Conservation (phyloP, 2,113 vertebrate genomes). For the Isichthys henryi region DNA sequence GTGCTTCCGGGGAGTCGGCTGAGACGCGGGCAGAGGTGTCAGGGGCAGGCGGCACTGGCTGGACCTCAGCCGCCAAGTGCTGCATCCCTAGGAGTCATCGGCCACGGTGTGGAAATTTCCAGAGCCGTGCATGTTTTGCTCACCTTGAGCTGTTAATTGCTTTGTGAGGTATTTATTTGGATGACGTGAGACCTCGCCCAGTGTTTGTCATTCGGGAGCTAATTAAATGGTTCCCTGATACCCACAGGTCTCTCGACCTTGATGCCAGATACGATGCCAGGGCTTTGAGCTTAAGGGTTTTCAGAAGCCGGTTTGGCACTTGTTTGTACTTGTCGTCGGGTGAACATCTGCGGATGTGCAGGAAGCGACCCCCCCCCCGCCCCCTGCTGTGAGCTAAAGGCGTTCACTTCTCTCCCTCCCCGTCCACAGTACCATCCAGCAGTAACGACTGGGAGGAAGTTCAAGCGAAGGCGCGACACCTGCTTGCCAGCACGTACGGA, state of each 20-base stretch:
- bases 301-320: background rate
- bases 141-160: background rate
- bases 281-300: background rate
- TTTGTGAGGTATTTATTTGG: background rate
- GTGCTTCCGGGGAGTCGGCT: background rate
- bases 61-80: background rate
- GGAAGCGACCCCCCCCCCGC: background rate
- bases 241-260: background rate
- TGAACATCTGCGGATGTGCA: background rate
- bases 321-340: background rate
- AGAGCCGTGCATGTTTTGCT: background rate
- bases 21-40: background rate
- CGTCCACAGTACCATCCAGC: constrained; percentile 69
- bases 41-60: background rate
- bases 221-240: background rate
- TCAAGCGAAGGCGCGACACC: constrained; percentile 77
- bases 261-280: background rate
- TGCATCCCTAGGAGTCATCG: background rate
- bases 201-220: background rate
- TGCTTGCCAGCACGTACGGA: constrained; percentile 78
- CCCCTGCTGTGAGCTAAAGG: background rate
- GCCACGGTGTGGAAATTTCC: background rate
- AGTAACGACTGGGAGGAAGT: constrained; percentile 86
- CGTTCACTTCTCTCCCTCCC: background rate
- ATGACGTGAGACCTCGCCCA: background rate